A percentile compares a stretch with the other conserved stretches of the same genome.
These are phyloP conservation scores for Montipora capricornis DNA, from an alignment of 64 coral and sea anemone genomes.

Conservation along the genomic window DNA sequence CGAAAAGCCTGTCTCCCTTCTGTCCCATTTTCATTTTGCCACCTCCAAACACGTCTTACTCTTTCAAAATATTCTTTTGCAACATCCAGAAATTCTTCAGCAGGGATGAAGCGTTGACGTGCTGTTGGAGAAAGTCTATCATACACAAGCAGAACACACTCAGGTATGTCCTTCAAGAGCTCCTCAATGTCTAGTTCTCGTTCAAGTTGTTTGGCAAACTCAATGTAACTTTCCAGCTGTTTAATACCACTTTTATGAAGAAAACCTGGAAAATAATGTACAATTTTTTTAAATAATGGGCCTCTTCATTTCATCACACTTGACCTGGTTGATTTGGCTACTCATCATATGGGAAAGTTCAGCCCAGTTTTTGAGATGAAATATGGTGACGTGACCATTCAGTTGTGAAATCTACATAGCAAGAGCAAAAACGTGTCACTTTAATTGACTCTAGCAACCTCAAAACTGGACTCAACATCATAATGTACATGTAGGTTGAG, in stretches of 20 bases:
- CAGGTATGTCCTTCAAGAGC: slow-evolving; percentile 68
- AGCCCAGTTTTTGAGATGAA: too few species aligned
- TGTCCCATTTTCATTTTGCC: slow-evolving; percentile 71
- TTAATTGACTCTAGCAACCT: too few species aligned
- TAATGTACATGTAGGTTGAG: too few species aligned
- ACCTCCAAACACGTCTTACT: slow-evolving; percentile 69
- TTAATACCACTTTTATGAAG: slow-evolving; percentile 79
- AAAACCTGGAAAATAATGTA: slow-evolving; percentile 13
- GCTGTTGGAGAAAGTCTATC: slow-evolving; percentile 44
- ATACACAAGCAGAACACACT: slow-evolving; percentile 73
- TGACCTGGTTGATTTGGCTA: too few species aligned
- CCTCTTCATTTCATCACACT: too few species aligned
- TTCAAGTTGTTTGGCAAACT: slow-evolving; percentile 71
- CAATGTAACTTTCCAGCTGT: slow-evolving; percentile 71
- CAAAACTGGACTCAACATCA: too few species aligned
- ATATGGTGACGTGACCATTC: too few species aligned
- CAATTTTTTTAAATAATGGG: not conserved
- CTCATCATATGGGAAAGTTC: too few species aligned
- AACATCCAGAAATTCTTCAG: slow-evolving; percentile 62
- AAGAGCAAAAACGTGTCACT: too few species aligned
- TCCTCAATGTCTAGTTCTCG: slow-evolving; percentile 44
- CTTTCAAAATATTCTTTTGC: slow-evolving; percentile 72
- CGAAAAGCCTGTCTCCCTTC: slow-evolving; percentile 47
- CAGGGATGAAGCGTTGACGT: slow-evolving; percentile 53
- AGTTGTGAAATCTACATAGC: too few species aligned